These are phyloP conservation scores for Hypena proboscidalis DNA, from an alignment of 2,888 invertebrate genomes.

Conservation along the genomic window DNA sequence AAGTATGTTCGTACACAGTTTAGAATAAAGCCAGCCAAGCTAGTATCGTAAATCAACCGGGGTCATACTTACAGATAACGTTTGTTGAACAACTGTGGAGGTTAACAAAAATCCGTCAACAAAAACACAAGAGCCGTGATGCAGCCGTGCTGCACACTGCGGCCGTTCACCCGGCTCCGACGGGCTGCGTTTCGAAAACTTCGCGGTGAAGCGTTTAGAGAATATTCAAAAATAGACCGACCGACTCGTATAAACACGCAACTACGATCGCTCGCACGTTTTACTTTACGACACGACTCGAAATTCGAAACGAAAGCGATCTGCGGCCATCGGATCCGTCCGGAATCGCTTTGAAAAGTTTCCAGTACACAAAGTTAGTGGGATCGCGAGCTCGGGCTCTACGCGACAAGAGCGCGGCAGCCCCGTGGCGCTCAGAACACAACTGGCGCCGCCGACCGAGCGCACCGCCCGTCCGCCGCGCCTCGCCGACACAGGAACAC, in stretches of 20 bases:
- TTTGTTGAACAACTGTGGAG: slow-evolving; percentile 67
- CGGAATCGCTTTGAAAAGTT: slow-evolving; percentile 79
- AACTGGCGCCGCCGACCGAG: slow-evolving; percentile 71
- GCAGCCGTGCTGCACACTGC: slow-evolving; percentile 78
- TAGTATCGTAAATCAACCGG: slow-evolving; percentile 77
- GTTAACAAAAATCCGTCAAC: slow-evolving; percentile 82
- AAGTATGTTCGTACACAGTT: slow-evolving; percentile 29
- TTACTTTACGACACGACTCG: slow-evolving; percentile 55
- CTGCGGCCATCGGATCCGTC: slow-evolving; percentile 59
- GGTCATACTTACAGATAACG: slow-evolving; percentile 85
- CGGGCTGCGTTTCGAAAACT: slow-evolving; percentile 83
- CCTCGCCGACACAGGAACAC: slow-evolving; percentile 70
- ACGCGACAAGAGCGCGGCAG: slow-evolving; percentile 70
- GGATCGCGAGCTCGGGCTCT: slow-evolving; percentile 74
- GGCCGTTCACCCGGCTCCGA: slow-evolving; percentile 81
- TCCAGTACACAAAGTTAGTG: slow-evolving; percentile 82
- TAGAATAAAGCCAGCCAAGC: slow-evolving; percentile 65
- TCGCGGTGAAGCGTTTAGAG: slow-evolving; percentile 79
- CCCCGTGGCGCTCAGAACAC: slow-evolving; percentile 75
- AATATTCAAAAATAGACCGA: slow-evolving; percentile 84
- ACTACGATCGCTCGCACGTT: slow-evolving; percentile 62
- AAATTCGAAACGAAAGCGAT: slow-evolving; percentile 57
- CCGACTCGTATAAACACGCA: slow-evolving; percentile 68
- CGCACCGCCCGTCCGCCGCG: slow-evolving; percentile 61
- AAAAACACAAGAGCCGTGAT: slow-evolving; percentile 80